Conservation (phyloP, 2,888 invertebrate species). For the Caenorhabditis angaria region DNA sequence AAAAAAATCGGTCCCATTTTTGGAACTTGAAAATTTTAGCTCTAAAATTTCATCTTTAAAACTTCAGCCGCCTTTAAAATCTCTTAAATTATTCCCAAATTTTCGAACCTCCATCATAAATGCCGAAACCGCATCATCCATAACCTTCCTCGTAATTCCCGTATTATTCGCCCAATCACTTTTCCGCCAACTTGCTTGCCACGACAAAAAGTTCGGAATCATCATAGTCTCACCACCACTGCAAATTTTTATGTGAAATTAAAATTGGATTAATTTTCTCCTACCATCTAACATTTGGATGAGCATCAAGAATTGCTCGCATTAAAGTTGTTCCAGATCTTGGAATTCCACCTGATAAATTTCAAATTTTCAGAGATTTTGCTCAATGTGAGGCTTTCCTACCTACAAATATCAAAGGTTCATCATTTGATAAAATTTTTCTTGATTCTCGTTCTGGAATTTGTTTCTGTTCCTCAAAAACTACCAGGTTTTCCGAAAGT, state of each 20-base stretch:
- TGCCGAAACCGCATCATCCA: slow-evolving; percentile 92
- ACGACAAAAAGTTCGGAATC: slow-evolving; percentile 88
- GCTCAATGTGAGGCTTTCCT: no score
- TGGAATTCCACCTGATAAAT: slow-evolving; percentile 93
- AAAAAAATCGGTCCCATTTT: no score
- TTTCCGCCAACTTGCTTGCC: slow-evolving; percentile 80
- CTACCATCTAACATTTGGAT: slow-evolving; percentile 82
- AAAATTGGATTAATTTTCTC: slow-evolving; percentile 1
- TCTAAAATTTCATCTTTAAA: no score
- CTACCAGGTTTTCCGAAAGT: slow-evolving; percentile 11
- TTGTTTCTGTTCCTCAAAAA: slow-evolving; percentile 11
- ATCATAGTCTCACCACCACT: slow-evolving; percentile 79
- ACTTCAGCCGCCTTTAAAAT: no score
- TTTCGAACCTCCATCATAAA: slow-evolving; percentile 78
- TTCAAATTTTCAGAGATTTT: not conserved
- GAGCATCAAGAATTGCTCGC: slow-evolving; percentile 96
- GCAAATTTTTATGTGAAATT: slow-evolving; percentile 2
- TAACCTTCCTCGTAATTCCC: slow-evolving; percentile 87
- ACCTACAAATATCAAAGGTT: slow-evolving; percentile 52
- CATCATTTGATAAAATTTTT: slow-evolving; percentile 33
- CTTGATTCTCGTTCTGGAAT: slow-evolving; percentile 18
- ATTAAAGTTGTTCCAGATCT: slow-evolving; percentile 95
- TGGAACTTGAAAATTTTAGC: no score
- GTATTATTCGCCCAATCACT: slow-evolving; percentile 88
- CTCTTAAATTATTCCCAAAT: not conserved